Percentiles rank a stretch among this genome's conserved stretches.
Conservation (phyloP, 2,797 vertebrate genomes). For the Sandelia bainsii region DNA sequence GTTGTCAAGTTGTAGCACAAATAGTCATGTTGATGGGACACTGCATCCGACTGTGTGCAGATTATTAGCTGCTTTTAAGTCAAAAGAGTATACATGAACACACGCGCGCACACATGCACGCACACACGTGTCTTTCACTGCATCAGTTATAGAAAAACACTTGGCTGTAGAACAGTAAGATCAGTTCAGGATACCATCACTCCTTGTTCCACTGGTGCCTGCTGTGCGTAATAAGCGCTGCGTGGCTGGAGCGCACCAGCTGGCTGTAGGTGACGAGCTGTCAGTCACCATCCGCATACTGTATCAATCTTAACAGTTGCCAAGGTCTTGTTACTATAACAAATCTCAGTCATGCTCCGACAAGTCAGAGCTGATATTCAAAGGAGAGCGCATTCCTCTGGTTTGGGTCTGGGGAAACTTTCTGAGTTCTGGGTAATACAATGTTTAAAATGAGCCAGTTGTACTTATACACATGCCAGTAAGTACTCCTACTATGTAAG, state of each 20-base stretch:
- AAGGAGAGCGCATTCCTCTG: conserved; percentile 26
- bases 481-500: background rate
- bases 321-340: conserved; percentile 30
- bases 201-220: conserved; percentile 43
- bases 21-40: conserved; percentile 31
- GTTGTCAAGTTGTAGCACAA: background rate
- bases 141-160: background rate
- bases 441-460: background rate
- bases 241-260: conserved; percentile 54
- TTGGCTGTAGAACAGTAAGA: conserved; percentile 4
- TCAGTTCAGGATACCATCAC: background rate
- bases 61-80: background rate
- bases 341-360: conserved; percentile 33
- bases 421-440: no score
- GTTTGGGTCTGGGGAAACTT: background rate
- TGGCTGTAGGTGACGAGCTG: conserved; percentile 28
- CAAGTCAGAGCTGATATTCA: conserved; percentile 41
- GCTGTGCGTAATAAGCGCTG: conserved; percentile 62
- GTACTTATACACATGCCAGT: background rate
- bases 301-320: conserved; percentile 27
- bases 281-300: conserved; percentile 26
- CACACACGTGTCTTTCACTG: background rate
- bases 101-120: background rate
- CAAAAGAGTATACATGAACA: conserved; percentile 12
- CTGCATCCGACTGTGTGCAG: conserved; percentile 22